These are phyloP conservation scores for Oreotrochilus melanogaster DNA, from an alignment of 2,113 vertebrate genomes.

Conservation along the genomic window DNA sequence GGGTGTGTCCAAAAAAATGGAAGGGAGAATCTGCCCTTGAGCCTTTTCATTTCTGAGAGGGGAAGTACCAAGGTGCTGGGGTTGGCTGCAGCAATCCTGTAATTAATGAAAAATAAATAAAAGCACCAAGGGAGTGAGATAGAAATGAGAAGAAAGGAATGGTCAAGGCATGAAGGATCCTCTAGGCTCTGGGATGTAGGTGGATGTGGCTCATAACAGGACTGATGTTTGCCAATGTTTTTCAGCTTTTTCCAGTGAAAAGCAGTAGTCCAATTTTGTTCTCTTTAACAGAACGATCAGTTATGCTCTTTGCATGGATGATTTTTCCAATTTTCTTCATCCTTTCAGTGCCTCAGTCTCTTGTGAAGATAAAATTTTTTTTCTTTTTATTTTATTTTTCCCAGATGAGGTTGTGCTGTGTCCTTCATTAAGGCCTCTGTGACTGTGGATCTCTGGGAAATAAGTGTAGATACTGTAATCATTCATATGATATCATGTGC, in stretches of 20 bases:
- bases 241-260: not conserved
- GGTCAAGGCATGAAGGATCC: not conserved
- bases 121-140: not conserved
- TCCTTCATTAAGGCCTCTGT: not conserved
- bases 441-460: not conserved
- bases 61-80: not conserved
- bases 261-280: not conserved
- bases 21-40: not conserved
- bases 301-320: not conserved
- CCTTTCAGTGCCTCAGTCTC: not conserved
- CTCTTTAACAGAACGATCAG: not conserved
- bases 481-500: not conserved
- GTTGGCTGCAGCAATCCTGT: not conserved
- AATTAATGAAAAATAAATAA: not conserved
- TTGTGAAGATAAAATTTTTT: not conserved
- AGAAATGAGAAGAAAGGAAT: not conserved
- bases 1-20: not conserved
- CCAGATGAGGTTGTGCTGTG: not conserved
- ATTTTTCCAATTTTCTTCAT: not conserved
- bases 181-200: not conserved
- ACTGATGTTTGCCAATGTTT: not conserved
- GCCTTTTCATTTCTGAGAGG: not conserved
- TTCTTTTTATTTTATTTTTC: not conserved
- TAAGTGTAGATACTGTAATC: not conserved
- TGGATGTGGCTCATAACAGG: not conserved